Base-by-base conservation (phyloP, 2,888 invertebrate genomes). In the Thymelicus lineola region DNA sequence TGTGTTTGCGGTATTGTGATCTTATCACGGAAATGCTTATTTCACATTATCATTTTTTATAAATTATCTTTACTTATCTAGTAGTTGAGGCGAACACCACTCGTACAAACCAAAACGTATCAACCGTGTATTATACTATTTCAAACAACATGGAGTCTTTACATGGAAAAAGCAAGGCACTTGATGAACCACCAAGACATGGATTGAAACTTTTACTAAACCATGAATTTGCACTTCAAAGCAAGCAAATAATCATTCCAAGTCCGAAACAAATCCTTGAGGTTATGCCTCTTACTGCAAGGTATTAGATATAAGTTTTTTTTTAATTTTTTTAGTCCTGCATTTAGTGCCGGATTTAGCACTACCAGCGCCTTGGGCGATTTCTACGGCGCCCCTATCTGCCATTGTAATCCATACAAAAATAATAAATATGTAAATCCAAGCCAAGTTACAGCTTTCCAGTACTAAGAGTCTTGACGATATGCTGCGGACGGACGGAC, bases 151-250 rank as follows among this genome's bases (percentile, higher is more conserved):
- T 70, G 73, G 79, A 75, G 71, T 75, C 70, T 50, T 66, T 74
- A 17, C 80, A 81, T 14, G 81, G 82, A 50, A 75, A 75, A 65
- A 73, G 66, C 38, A 68, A 70, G 14, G 76, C 74, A 12, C 74
- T 85, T 50, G 86, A 88, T 75, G 90, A 82, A 72, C 94, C 92
- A 50, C 95, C 97, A 15, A 94, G 95, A 73, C 95, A 95, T 82
- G 97, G 97, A 12, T 94, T 97, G 75, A 97, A 96, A 86, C 90
- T 97, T n/a, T 94, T 94, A 75, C 93, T 97, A 76, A 94, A 97
- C 86, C 96, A 97, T 90, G 94, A 95, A 75, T 97, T 95, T 91
- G 96, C 97, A 0, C 95, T 97, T 80, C 96, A 95, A 84, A 95
- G 97, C 84, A 95, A 95, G 76, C 97, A 96, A 82, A 91, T 94